phyloP scores from a whole-genome alignment of 1,140 invertebrate species.

The Drosophila pachea region DNA sequence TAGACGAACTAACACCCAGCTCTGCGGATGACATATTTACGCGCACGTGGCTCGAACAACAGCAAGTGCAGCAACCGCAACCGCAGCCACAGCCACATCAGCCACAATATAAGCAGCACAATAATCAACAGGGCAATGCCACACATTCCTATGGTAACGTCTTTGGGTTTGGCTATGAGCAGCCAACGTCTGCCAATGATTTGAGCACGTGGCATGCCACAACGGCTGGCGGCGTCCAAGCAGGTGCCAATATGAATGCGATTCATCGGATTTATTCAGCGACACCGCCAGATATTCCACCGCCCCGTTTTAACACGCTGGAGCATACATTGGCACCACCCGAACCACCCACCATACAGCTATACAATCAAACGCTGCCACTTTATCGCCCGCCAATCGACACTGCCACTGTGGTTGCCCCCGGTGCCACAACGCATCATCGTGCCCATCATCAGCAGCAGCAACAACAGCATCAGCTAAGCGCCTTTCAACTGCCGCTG shows the following conservation, averaged over 20 bases:
- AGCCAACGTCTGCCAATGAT: constrained; percentile 29
- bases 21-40: constrained; percentile 68
- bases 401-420: constrained; percentile 28
- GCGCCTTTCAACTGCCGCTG: constrained; percentile 54
- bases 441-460: constrained; percentile 57
- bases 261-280: constrained; percentile 61
- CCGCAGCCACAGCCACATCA: background rate
- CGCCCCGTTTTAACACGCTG: constrained; percentile 54
- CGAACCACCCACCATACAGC: constrained; percentile 61
- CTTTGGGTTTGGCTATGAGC: constrained; percentile 20
- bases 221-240: constrained; percentile 2
- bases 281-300: constrained; percentile 72
- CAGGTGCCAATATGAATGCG: background rate
- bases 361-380: constrained; percentile 63
- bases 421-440: constrained; percentile 47
- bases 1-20: constrained; percentile 69
- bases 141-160: constrained; percentile 24
- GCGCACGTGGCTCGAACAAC: constrained; percentile 54
- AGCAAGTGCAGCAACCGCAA: constrained; percentile 23
- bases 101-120: constrained; percentile 52
- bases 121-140: constrained; percentile 30
- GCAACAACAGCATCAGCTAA: constrained; percentile 44
- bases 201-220: constrained; percentile 60
- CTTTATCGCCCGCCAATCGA: constrained; percentile 37
- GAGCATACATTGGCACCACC: constrained; percentile 66